These are phyloP conservation scores for Cebus imitator DNA, from an alignment of 2,113 vertebrate species.

Conservation along the genomic window DNA sequence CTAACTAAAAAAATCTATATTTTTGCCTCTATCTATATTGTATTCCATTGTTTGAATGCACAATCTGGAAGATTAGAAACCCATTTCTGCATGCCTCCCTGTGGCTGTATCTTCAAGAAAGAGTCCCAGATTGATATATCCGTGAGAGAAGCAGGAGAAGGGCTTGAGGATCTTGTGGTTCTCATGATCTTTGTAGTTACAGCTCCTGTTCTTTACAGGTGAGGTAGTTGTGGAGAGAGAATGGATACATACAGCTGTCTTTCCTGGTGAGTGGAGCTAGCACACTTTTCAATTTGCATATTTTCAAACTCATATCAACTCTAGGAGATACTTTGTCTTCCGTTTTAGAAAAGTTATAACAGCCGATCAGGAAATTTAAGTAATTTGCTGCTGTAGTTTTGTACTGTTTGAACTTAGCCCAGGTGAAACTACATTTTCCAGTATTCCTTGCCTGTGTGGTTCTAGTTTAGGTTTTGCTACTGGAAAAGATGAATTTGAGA, in stretches of 20 bases:
- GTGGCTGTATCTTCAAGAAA: background rate
- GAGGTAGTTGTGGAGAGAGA: too few species aligned
- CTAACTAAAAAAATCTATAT: background rate
- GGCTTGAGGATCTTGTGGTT: fast-evolving
- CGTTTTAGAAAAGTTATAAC: background rate
- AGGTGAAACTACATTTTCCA: background rate
- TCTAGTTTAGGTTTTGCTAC: background rate
- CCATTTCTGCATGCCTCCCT: background rate
- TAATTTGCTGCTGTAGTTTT: background rate
- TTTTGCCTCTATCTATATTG: background rate
- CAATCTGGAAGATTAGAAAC: background rate
- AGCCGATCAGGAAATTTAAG: background rate
- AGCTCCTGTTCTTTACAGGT: fast-evolving
- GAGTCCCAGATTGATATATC: fast-evolving
- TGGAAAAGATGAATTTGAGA: background rate
- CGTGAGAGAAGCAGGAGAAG: background rate
- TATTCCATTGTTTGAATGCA: background rate
- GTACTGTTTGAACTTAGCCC: background rate
- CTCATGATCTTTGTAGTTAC: background rate
- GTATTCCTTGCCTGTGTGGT: background rate
- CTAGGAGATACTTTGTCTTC: background rate
- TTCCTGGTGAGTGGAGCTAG: background rate
- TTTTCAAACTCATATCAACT: background rate
- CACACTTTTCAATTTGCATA: background rate
- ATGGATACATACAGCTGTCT: background rate